Evolutionary conservation across 2,797 vertebrate genomes (phyloP).

Genomic region (Phyllotis vaccarum): DNA sequence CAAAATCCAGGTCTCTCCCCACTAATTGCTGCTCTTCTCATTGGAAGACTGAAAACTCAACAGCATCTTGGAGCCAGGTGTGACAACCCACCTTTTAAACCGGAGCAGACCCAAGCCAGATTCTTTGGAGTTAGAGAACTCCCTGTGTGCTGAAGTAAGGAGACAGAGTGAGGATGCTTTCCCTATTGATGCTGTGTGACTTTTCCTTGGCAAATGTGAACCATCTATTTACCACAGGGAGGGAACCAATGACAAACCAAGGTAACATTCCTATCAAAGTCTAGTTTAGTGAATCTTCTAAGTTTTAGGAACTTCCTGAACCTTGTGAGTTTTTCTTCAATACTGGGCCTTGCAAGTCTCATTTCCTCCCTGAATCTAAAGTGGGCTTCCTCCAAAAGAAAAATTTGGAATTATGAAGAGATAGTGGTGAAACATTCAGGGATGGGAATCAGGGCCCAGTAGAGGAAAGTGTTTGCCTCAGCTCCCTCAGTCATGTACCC

Average conservation of each 20-base stretch:
- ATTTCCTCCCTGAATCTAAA: background rate
- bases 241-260: background rate
- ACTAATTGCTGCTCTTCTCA: background rate
- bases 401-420: background rate
- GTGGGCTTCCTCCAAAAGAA: background rate
- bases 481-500: background rate
- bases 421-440: background rate
- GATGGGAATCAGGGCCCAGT: background rate
- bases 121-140: background rate
- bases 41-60: background rate
- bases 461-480: rapidly evolving
- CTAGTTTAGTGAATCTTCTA: background rate
- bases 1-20: too few species aligned
- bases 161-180: background rate
- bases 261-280: background rate
- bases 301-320: background rate
- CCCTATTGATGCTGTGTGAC: background rate
- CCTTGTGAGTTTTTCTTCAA: background rate
- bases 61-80: background rate
- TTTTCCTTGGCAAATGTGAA: background rate
- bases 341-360: background rate
- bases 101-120: background rate
- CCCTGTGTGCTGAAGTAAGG: background rate
- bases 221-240: too few species aligned
- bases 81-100: background rate